Conservation (phyloP, 2,797 vertebrate genomes). For the Epinephelus malabaricus region DNA sequence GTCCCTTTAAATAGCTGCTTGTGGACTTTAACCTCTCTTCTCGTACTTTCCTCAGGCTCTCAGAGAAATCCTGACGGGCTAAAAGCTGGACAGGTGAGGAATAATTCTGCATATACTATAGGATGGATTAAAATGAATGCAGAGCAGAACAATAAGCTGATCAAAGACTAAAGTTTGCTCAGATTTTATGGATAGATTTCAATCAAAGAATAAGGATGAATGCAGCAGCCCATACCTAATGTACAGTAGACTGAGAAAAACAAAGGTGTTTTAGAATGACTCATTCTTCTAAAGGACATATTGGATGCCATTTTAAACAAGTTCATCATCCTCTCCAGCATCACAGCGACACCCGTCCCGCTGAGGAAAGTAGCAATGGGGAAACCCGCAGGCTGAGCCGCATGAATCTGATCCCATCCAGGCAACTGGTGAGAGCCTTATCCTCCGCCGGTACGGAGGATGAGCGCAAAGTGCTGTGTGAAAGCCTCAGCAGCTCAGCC, state of each 20-base stretch:
- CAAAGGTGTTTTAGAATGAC: too few species aligned
- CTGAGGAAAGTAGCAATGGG: constrained; percentile 28
- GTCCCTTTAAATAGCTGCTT: background rate
- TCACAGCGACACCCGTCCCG: background rate
- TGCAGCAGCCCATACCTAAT: background rate
- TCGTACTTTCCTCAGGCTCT: constrained; percentile 36
- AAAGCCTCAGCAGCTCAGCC: constrained; percentile 77
- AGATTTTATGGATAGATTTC: background rate
- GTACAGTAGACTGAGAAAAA: too few species aligned
- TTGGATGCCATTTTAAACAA: background rate
- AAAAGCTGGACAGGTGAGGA: constrained; percentile 60
- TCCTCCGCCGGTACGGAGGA: constrained; percentile 44
- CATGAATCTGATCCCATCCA: constrained; percentile 6
- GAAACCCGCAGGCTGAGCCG: constrained; percentile 15
- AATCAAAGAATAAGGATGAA: background rate
- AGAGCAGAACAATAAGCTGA: background rate
- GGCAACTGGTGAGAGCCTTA: constrained; percentile 62
- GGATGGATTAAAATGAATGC: background rate
- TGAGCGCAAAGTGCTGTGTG: constrained; percentile 64
- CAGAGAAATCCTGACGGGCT: background rate
- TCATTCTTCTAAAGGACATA: background rate
- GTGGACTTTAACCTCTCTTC: constrained; percentile 3
- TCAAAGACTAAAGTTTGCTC: background rate
- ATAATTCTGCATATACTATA: background rate
- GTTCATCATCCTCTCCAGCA: constrained; percentile 35